Conservation (phyloP, 2,797 vertebrate genomes). For the Garrulus glandarius region DNA sequence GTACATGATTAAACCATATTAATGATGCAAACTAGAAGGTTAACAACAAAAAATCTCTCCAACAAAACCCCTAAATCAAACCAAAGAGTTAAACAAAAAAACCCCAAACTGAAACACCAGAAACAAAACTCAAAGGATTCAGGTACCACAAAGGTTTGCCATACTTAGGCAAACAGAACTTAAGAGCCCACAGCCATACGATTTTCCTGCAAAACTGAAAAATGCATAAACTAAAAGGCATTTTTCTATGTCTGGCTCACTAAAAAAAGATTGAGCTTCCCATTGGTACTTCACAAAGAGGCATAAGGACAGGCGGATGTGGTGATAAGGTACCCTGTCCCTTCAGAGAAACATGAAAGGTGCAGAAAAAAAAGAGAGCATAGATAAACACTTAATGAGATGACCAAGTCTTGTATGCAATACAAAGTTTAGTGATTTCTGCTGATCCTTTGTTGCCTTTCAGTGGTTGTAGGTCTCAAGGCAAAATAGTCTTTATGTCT, state of each 20-base stretch:
- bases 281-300: background rate
- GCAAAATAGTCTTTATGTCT: slow-evolving; percentile 24
- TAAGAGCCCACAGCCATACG: background rate
- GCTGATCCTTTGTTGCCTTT: background rate
- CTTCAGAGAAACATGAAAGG: slow-evolving; percentile 11
- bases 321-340: background rate
- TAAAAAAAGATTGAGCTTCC: background rate
- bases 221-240: background rate
- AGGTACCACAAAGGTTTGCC: background rate
- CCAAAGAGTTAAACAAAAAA: background rate
- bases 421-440: slow-evolving; percentile 27
- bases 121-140: background rate
- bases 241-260: background rate
- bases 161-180: background rate
- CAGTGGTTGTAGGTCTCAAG: background rate
- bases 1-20: background rate
- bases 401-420: background rate
- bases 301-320: background rate
- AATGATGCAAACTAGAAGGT: background rate
- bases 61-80: background rate
- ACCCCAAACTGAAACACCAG: background rate
- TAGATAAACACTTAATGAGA: slow-evolving; percentile 52
- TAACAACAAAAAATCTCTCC: background rate
- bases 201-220: background rate
- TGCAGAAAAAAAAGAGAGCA: background rate